Conservation (phyloP, 2,797 vertebrate species). For the Xyrichtys novacula region DNA sequence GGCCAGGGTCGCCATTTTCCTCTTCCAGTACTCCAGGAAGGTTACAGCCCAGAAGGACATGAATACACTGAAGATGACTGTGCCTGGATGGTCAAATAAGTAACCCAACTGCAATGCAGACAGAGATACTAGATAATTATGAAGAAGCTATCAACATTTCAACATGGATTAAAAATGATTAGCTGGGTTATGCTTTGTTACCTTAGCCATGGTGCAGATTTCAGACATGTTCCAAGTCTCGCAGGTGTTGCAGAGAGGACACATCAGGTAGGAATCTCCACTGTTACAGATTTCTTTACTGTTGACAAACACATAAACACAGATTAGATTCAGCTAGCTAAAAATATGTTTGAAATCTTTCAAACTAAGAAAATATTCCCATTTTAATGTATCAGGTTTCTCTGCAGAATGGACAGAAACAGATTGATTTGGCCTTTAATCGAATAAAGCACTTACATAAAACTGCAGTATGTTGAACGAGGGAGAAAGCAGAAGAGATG, state of each 20-base stretch:
- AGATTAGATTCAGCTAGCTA: constrained; percentile 24
- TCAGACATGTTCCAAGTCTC: constrained; percentile 87
- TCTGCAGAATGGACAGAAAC: background rate
- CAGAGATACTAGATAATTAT: background rate
- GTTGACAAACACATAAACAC: constrained; percentile 40
- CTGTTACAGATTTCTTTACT: constrained; percentile 87
- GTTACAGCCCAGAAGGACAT: constrained; percentile 89
- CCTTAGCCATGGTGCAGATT: constrained; percentile 90
- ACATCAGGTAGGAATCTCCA: constrained; percentile 83
- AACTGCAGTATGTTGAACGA: background rate
- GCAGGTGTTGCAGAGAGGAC: constrained; percentile 87
- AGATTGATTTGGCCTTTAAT: background rate
- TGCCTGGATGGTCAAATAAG: constrained; percentile 87
- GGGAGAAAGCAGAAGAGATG: constrained; percentile 9
- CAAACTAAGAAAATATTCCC: constrained; percentile 8
- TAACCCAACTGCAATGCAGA: constrained; percentile 81
- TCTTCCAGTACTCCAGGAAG: constrained; percentile 90
- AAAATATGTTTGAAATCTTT: constrained; percentile 11
- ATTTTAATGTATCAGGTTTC: background rate
- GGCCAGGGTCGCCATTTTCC: constrained; percentile 85
- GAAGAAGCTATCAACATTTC: background rate
- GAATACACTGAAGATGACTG: constrained; percentile 88
- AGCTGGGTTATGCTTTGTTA: constrained; percentile 39
- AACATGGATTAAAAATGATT: background rate
- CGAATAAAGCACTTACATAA: background rate